Percentiles rank a stretch among this genome's conserved stretches.
Evolutionary conservation across 2,797 vertebrate genomes (phyloP).

Genomic region (Okamejei kenojei): DNA sequence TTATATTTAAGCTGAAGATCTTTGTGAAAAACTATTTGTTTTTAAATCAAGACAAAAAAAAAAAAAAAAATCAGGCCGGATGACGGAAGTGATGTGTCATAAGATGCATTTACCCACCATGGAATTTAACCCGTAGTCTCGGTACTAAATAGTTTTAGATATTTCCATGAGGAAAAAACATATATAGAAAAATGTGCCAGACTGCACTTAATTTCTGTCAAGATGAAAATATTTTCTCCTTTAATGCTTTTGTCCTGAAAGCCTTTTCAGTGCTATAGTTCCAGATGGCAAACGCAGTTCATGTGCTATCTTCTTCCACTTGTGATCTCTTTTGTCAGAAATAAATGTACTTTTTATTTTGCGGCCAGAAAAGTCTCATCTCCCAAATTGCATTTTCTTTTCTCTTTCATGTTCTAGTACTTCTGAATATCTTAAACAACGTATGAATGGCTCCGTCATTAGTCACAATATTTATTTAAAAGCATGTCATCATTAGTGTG

Average conservation of each 20-base stretch:
- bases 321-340: conserved; percentile 32
- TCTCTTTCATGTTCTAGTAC: conserved; percentile 54
- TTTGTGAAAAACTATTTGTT: not conserved
- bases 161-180: not conserved
- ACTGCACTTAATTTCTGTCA: not conserved
- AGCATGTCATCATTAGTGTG: conserved; percentile 66
- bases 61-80: not conserved
- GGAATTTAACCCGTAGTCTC: not conserved
- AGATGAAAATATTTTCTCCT: not conserved
- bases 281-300: conserved; percentile 20
- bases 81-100: not conserved
- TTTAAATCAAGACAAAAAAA: not conserved
- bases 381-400: conserved; percentile 54
- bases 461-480: conserved; percentile 56
- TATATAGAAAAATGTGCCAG: not conserved
- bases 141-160: not conserved
- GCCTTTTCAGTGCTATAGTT: not conserved
- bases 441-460: conserved; percentile 55
- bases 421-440: conserved; percentile 56
- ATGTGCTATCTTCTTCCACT: conserved; percentile 14
- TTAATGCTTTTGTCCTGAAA: not conserved
- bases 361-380: conserved; percentile 48
- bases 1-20: not conserved
- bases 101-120: not conserved
- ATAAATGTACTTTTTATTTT: conserved; percentile 24